Percentiles rank a stretch among this genome's conserved stretches.
These are phyloP conservation scores for Heliocidaris erythrogramma DNA, from an alignment of 35 echinoderm and acorn worm genomes.

Conservation along the genomic window DNA sequence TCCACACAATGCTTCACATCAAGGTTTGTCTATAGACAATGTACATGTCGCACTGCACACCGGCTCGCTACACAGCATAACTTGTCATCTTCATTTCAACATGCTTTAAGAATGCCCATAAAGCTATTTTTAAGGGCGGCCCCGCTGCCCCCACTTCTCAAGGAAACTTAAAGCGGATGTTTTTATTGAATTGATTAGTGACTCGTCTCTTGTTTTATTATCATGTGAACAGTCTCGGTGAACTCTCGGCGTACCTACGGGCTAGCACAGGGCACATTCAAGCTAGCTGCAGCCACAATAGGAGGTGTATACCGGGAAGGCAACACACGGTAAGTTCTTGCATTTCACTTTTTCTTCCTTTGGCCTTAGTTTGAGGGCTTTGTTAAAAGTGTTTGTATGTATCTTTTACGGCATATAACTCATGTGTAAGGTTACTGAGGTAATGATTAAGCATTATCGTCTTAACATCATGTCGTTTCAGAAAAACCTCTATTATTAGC, in stretches of 20 bases:
- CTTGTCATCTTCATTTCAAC: not conserved
- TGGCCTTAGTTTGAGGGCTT: too few relatives aligned
- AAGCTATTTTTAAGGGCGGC: slow-evolving; percentile 3
- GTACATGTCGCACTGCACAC: not conserved
- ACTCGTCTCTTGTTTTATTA: not conserved
- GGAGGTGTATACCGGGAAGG: not conserved
- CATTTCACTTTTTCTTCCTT: too few relatives aligned
- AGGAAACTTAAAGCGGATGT: not conserved
- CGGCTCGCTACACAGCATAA: too few relatives aligned
- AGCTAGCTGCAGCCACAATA: not conserved
- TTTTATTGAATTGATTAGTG: not conserved
- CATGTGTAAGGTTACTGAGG: too few relatives aligned
- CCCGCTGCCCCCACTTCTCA: not conserved
- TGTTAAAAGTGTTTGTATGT: too few relatives aligned
- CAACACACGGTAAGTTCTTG: not conserved
- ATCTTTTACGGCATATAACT: too few relatives aligned
- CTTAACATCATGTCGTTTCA: too few relatives aligned
- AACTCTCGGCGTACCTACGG: not conserved
- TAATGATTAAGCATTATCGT: too few relatives aligned
- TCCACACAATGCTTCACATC: too few relatives aligned
- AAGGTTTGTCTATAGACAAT: too few relatives aligned
- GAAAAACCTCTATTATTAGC: too few relatives aligned
- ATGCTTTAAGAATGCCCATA: not conserved
- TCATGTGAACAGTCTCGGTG: not conserved
- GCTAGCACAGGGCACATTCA: not conserved